These are phyloP conservation scores for Hippolais icterina DNA, from an alignment of 2,113 vertebrate species.

Conservation along the genomic window DNA sequence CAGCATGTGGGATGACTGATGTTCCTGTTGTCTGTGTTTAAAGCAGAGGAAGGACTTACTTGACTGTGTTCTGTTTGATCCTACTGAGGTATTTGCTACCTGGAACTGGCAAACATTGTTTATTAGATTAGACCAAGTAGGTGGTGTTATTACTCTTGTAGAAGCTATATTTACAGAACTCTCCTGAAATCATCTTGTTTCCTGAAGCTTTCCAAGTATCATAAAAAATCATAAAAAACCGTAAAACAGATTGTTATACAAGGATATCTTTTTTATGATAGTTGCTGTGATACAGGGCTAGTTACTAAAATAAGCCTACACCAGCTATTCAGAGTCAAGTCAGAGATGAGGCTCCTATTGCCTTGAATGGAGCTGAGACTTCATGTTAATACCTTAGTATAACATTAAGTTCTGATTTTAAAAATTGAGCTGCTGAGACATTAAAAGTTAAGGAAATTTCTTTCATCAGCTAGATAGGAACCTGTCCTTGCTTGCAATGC, in stretches of 20 bases:
- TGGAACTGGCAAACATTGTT: not conserved
- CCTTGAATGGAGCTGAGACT: not conserved
- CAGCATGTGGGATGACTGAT: not conserved
- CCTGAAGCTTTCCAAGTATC: not conserved
- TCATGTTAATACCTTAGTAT: not conserved
- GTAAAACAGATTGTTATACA: not conserved
- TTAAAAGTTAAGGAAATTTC: not conserved
- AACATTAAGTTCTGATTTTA: not conserved
- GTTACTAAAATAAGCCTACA: not conserved
- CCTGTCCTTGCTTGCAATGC: not conserved
- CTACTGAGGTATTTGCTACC: not conserved
- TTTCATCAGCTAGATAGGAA: not conserved
- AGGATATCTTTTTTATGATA: not conserved
- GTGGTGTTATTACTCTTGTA: fast-evolving
- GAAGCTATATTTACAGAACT: not conserved
- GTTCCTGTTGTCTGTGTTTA: not conserved
- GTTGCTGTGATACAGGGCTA: not conserved
- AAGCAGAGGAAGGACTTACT: not conserved
- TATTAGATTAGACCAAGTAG: not conserved
- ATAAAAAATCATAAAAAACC: not conserved
- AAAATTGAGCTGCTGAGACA: not conserved
- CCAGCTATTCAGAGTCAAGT: not conserved
- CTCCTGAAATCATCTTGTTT: not conserved
- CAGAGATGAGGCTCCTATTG: not conserved
- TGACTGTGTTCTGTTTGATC: not conserved